These are phyloP conservation scores for Agrotis ipsilon DNA, from an alignment of 2,888 invertebrate species.

Conservation along the genomic window DNA sequence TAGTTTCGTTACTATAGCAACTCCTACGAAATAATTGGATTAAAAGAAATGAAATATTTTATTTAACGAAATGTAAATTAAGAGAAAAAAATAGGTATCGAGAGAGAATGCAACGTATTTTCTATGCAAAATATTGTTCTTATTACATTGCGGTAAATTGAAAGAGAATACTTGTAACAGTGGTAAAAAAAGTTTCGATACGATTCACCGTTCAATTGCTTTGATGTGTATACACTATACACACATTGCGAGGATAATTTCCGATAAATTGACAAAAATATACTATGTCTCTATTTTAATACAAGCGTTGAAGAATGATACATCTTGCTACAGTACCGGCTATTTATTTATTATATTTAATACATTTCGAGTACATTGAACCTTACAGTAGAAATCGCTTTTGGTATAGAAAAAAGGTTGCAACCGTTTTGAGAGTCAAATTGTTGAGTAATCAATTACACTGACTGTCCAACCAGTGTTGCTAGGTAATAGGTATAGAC, in stretches of 20 bases:
- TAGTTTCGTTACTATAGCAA: not conserved
- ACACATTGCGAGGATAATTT: too few species aligned
- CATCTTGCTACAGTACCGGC: too few species aligned
- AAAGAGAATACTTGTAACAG: not conserved
- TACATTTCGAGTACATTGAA: too few species aligned
- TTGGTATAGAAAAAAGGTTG: too few species aligned
- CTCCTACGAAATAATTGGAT: slow-evolving; percentile 28
- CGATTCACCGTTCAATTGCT: too few species aligned
- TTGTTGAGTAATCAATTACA: not conserved
- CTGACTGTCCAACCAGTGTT: not conserved
- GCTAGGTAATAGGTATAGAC: not conserved
- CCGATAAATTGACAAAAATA: too few species aligned
- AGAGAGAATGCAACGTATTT: not conserved
- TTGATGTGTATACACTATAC: too few species aligned
- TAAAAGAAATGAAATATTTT: slow-evolving; percentile 10
- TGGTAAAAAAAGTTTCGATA: not conserved
- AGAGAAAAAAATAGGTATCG: slow-evolving; percentile 3
- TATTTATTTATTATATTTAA: too few species aligned
- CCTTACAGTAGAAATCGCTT: too few species aligned
- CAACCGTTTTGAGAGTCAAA: not conserved
- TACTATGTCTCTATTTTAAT: too few species aligned
- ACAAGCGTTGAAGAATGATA: too few species aligned
- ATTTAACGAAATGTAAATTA: not conserved
- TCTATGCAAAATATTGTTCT: too few species aligned
- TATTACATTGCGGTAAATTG: not conserved